phyloP scores from a whole-genome alignment of 2,888 invertebrate genomes.

The Clusia tigrina region DNA sequence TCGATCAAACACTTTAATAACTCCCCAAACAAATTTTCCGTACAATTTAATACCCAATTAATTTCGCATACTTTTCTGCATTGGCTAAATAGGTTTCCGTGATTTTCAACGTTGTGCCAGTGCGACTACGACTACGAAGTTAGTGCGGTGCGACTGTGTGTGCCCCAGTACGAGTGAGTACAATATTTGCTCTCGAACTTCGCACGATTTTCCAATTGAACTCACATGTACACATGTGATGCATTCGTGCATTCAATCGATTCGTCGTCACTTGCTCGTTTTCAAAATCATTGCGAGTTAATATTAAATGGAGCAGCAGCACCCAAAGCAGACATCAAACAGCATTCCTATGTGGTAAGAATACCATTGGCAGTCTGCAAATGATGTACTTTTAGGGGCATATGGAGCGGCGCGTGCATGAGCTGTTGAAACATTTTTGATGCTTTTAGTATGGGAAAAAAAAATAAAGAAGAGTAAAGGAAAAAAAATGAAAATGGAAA shows the following conservation, averaged over 20 bases:
- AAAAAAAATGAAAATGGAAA: neutral
- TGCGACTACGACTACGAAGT: neutral
- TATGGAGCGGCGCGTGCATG: neutral
- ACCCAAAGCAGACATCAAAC: slow-evolving; percentile 49
- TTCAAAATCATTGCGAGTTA: slow-evolving; percentile 57
- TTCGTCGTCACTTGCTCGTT: slow-evolving; percentile 55
- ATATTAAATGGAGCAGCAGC: slow-evolving; percentile 57
- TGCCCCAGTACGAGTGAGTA: neutral
- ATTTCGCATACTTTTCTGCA: slow-evolving; percentile 40
- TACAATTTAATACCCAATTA: slow-evolving; percentile 44
- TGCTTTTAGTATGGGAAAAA: slow-evolving; percentile 17
- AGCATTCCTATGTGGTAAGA: slow-evolving; percentile 35
- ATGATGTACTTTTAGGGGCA: slow-evolving; percentile 22
- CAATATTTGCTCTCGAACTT: slow-evolving; percentile 45
- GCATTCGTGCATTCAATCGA: slow-evolving; percentile 62
- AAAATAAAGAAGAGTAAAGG: too few relatives aligned
- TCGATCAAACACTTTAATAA: neutral
- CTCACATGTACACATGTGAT: slow-evolving; percentile 49
- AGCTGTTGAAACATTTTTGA: slow-evolving; percentile 33
- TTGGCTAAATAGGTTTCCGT: slow-evolving; percentile 38
- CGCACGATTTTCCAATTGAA: slow-evolving; percentile 63
- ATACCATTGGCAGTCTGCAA: slow-evolving; percentile 41
- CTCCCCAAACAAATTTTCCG: slow-evolving; percentile 12
- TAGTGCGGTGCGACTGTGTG: neutral
- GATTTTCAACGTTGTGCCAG: slow-evolving; percentile 31